A percentile compares a stretch with the other conserved stretches of the same genome.
These are phyloP conservation scores for Xenopus borealis DNA, from an alignment of 2,113 vertebrate species.

Conservation along the genomic window DNA sequence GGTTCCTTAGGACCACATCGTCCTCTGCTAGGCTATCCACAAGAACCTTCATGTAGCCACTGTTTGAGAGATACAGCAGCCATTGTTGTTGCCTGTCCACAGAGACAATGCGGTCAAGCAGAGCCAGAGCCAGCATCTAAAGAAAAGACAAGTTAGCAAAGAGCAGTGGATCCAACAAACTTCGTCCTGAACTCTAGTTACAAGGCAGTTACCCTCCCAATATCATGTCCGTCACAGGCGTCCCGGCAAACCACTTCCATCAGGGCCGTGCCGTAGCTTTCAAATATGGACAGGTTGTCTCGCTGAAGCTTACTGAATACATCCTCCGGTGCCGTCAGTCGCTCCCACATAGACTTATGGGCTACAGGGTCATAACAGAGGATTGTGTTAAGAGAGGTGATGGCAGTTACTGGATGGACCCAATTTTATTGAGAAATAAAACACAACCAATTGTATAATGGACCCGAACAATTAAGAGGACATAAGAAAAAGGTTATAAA, in stretches of 20 bases:
- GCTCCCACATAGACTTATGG: slow-evolving; percentile 91
- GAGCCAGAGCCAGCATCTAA: slow-evolving; percentile 92
- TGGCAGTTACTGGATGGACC: background rate
- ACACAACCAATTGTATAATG: too few species aligned
- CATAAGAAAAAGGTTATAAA: too few species aligned
- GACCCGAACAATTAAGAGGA: too few species aligned
- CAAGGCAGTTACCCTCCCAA: slow-evolving; percentile 76
- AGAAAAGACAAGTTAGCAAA: background rate
- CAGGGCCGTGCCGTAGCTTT: slow-evolving; percentile 89
- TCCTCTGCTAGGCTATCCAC: slow-evolving; percentile 91
- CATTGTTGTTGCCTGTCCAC: slow-evolving; percentile 93
- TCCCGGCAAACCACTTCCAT: slow-evolving; percentile 97
- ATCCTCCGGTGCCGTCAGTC: slow-evolving; percentile 93
- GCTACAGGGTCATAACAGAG: slow-evolving; percentile 52
- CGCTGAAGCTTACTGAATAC: slow-evolving; percentile 90
- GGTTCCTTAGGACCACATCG: slow-evolving; percentile 80
- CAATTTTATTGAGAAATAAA: background rate
- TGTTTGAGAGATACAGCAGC: slow-evolving; percentile 91
- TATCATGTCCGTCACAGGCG: slow-evolving; percentile 94
- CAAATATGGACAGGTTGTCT: slow-evolving; percentile 90
- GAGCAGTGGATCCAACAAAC: too few species aligned
- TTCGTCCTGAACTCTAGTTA: background rate
- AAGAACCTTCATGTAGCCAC: slow-evolving; percentile 90
- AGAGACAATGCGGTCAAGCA: slow-evolving; percentile 84
- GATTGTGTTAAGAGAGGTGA: background rate